Conservation (phyloP, 2,113 vertebrate species). For the Lophochroa leadbeateri region DNA sequence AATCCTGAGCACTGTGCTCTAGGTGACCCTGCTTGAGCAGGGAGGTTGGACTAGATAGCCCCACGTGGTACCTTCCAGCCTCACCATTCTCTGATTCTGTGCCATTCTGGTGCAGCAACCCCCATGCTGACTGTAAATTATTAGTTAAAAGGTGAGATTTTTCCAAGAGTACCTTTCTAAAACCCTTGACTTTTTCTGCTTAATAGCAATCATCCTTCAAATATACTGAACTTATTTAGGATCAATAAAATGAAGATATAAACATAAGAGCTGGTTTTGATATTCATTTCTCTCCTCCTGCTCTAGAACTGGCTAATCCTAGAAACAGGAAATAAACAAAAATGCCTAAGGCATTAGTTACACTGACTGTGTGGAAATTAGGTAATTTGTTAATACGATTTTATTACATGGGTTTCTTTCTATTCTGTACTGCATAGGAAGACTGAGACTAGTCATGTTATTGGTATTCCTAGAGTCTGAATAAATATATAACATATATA, state of each 20-base stretch:
- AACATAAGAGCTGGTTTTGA: not conserved
- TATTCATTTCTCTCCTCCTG: not conserved
- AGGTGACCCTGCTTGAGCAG: too few species aligned
- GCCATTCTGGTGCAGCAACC: not conserved
- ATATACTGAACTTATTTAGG: not conserved
- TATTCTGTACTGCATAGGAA: not conserved
- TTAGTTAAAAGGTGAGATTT: not conserved
- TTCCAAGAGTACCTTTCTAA: not conserved
- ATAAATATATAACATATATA: not conserved
- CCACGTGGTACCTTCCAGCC: too few species aligned
- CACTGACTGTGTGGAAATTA: not conserved
- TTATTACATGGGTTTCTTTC: not conserved
- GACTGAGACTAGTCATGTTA: not conserved
- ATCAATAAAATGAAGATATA: constrained; percentile 3
- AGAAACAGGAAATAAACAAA: not conserved
- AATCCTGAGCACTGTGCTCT: not conserved
- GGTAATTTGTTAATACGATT: not conserved
- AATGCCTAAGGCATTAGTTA: not conserved
- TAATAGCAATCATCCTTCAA: not conserved
- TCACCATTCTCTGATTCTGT: not conserved
- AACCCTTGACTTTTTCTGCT: not conserved
- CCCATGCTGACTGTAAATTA: not conserved
- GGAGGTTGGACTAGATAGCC: too few species aligned
- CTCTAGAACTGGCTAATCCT: not conserved
- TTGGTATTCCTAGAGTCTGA: not conserved